Evolutionary conservation across 2,113 vertebrate genomes (phyloP), one percentile per base, ranked within the genome.

Genomic region (Cynocephalus volans): DNA sequence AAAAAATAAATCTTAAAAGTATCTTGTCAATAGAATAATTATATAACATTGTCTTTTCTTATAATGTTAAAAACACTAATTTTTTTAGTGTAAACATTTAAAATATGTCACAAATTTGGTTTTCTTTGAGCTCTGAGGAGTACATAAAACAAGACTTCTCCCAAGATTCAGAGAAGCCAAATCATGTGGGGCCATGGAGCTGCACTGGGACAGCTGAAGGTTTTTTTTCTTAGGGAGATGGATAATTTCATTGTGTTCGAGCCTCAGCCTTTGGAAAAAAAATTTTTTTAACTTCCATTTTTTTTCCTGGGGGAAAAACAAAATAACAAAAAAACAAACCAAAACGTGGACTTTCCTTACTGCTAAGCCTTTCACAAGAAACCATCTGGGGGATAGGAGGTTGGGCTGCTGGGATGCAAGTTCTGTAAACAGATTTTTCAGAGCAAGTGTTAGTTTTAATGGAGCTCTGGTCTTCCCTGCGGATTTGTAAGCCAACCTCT

Each of bases 251-350:
- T 96, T 90, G 36, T 88, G 19, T 73, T 72, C 48, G 70, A 72
- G 28, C 14, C 36, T 92, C 56, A 18, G 52, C n/a, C 48, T 97
- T 48, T 2, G 14, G 90, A 93, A 85, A 52, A 73, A 60, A 76
- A 45, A 31, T 21, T 64, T 19, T 91, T 62, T 70, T 58, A 92
- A 48, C n/a, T 94, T 93, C 18, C 41, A 64, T 95, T 96, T 88
- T 82, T 96, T 97, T 97, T 95, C 41, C 75, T 96, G 33, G 84
- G 96, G 83, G 93, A 48, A 19, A 93, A 93, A 82, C 41, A 41
- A 41, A 41, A 41, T 41, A 41, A 31, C 6, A 72, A 85, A 45
- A 58, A 93, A 3, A 41, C 41, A 50, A 17, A 58, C 28, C 36
- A 7, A 76, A 92, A 88, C 3, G 9, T 23, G 58, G 28, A 52